phyloP scores from a whole-genome alignment of 2,113 vertebrate genomes.

The Sturnira hondurensis region DNA sequence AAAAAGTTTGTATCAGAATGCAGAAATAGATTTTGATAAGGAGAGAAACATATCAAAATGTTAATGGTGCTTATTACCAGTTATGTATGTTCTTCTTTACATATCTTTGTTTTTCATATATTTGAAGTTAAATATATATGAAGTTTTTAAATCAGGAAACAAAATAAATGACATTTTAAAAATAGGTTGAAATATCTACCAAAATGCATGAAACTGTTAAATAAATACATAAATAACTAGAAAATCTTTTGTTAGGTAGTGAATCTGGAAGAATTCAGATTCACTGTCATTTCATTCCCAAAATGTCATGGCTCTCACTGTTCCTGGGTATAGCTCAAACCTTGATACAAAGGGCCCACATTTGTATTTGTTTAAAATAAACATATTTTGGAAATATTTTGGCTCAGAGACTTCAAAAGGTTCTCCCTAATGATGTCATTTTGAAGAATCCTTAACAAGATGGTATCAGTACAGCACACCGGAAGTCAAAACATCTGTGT shows the following conservation, averaged over 20 bases:
- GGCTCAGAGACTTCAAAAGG: background rate
- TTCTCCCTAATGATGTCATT: background rate
- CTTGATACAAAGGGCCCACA: background rate
- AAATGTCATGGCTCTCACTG: background rate
- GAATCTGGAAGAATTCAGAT: background rate
- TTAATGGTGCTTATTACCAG: background rate
- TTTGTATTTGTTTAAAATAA: background rate
- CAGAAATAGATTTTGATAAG: background rate
- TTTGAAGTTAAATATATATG: background rate
- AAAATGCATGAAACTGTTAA: background rate
- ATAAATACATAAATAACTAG: background rate
- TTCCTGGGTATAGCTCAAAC: background rate
- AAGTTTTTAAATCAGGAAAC: background rate
- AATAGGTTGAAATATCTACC: background rate
- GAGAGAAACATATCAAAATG: background rate
- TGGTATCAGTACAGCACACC: background rate
- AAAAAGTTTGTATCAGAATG: background rate
- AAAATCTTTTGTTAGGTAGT: background rate
- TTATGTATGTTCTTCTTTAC: background rate
- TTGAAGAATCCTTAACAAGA: background rate
- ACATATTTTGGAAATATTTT: constrained; percentile 1
- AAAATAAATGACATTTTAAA: background rate
- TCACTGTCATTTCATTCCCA: too few species aligned
- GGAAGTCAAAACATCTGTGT: background rate
- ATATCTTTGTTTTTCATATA: background rate